Conservation (phyloP, 2,797 vertebrate species). For the Tiaroga cobitis region DNA sequence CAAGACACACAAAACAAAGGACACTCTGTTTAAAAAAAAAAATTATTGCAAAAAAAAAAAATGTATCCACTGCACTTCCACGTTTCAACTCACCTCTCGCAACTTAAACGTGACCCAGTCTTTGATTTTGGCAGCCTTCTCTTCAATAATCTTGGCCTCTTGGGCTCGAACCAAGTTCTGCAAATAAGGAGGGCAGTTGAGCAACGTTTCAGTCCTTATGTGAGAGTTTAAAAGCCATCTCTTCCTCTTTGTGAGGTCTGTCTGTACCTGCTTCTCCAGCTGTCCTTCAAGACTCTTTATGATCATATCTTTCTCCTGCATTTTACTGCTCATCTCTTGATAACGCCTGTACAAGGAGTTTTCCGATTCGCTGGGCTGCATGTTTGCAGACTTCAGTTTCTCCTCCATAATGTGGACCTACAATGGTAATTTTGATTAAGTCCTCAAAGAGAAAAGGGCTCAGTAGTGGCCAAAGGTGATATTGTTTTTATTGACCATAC, state of each 20-base stretch:
- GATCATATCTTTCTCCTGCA: constrained; percentile 83
- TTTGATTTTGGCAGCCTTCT: constrained; percentile 96
- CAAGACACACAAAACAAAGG: constrained; percentile 18
- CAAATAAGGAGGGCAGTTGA: constrained; percentile 56
- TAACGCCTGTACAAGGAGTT: constrained; percentile 82
- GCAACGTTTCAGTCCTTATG: constrained; percentile 42
- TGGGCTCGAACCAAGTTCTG: constrained; percentile 89
- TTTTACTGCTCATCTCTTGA: constrained; percentile 82
- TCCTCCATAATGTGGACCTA: constrained; percentile 92
- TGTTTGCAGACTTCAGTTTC: constrained; percentile 84
- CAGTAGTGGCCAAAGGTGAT: not conserved
- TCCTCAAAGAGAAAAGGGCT: not conserved
- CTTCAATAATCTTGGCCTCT: constrained; percentile 92
- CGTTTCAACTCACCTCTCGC: constrained; percentile 81
- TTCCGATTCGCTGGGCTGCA: constrained; percentile 83
- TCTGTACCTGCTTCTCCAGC: constrained; percentile 89
- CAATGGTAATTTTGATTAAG: not conserved
- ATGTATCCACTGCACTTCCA: not conserved
- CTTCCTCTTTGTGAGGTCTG: constrained; percentile 12
- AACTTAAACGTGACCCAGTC: constrained; percentile 94
- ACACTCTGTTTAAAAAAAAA: too few relatives aligned
- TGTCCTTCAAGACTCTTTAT: constrained; percentile 86
- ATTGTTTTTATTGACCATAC: not conserved
- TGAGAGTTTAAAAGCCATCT: constrained; percentile 4
- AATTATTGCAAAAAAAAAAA: too few relatives aligned